Conservation (phyloP, 2,113 vertebrate genomes). For the Siniperca knerii region DNA sequence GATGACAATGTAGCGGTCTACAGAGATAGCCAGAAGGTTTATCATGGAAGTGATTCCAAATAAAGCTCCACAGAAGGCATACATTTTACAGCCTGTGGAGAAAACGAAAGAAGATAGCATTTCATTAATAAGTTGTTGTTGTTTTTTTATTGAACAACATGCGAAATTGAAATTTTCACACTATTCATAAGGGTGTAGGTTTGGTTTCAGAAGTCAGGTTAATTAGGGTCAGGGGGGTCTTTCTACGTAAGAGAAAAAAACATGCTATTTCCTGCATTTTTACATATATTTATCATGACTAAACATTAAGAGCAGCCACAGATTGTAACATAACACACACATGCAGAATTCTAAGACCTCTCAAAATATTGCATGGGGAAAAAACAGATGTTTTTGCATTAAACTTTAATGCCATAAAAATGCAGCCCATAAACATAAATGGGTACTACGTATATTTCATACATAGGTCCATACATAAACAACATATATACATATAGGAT, state of each 20-base stretch:
- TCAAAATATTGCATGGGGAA: neutral
- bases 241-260: neutral
- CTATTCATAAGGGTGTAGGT: neutral
- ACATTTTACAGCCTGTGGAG: constrained; percentile 91
- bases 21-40: constrained; percentile 91
- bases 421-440: neutral
- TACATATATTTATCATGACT: neutral
- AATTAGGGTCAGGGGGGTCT: too few relatives aligned
- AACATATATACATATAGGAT: neutral
- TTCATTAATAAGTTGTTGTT: too few relatives aligned
- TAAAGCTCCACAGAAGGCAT: constrained; percentile 95
- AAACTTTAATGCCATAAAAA: neutral
- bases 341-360: neutral
- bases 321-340: neutral
- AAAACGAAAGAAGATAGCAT: neutral
- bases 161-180: neutral
- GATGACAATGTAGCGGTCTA: constrained; percentile 95
- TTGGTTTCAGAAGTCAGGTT: neutral
- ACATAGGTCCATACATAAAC: neutral
- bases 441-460: neutral
- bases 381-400: neutral
- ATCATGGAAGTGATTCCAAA: constrained; percentile 97
- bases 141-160: too few relatives aligned
- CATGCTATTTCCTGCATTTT: neutral
- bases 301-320: neutral